Base-by-base conservation (phyloP, 2,888 invertebrate genomes). In the Deilephila elpenor region DNA sequence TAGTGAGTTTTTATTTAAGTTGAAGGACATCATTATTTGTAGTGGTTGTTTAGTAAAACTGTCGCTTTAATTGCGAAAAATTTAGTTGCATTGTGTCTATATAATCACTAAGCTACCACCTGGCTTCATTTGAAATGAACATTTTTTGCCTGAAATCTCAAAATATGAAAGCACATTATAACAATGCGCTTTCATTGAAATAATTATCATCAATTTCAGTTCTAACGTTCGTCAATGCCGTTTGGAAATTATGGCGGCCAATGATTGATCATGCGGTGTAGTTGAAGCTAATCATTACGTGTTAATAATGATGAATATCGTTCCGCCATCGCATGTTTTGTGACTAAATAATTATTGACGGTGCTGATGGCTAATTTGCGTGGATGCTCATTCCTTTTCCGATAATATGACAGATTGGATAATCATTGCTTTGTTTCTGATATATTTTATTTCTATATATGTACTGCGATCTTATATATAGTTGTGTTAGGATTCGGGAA, bases 231-330 rank as follows among this genome's bases (percentile, higher is more conserved):
- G 34, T 62, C 34, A 62, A 62, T 32, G 34, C 6, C 61, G 34
- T 2, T 19, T 34, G 32, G 7, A 62, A 62, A n/a, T 32, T 19
- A 62, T 62, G 60, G 60, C 29, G 19, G 32, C 19, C 34, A 32
- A 62, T 62, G 61, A 62, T 62, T 62, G 61, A 62, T 62, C 61
- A 62, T 62, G 32, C n/a, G 34, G 61, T 32, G 56, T 19, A 19
- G 61, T 62, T 62, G 8, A 62, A 7, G 34, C 34, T 34, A 62
- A 62, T 60, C 60, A 62, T 62, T 62, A 62, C 32, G 7, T 5
- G 61, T 19, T n/a, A 62, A 34, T 29, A 60, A 60, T 60, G 60
- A 60, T 62, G 61, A 62, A 62, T 62, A 19, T 62, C 19, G 61
- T 62, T 19, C 61, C 32, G 19, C 32, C 5, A 34, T 32, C 17